A percentile compares a stretch with the other conserved stretches of the same genome.
Evolutionary conservation across 2,113 vertebrate genomes (phyloP).

Genomic region (Holacanthus passer): DNA sequence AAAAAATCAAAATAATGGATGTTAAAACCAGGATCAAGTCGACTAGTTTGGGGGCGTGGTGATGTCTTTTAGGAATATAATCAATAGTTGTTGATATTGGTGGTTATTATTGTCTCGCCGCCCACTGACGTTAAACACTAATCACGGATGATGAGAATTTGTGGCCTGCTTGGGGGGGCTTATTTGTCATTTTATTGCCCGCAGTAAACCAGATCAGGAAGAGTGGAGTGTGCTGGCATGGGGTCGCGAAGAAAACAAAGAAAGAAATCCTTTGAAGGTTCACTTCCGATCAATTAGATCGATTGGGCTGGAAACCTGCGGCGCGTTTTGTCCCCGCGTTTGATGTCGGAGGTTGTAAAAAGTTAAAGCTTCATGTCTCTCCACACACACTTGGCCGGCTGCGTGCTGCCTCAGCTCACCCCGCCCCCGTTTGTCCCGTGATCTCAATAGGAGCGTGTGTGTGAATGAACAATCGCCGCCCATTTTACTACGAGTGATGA

Average conservation of each 20-base stretch:
- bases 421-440: slow-evolving; percentile 70
- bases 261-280: slow-evolving; percentile 67
- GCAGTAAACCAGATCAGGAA: slow-evolving; percentile 69
- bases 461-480: slow-evolving; percentile 77
- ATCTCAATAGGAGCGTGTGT: slow-evolving; percentile 49
- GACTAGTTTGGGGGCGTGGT: neutral
- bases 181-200: slow-evolving; percentile 67
- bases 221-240: slow-evolving; percentile 67
- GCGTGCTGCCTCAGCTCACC: slow-evolving; percentile 45
- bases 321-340: slow-evolving; percentile 54
- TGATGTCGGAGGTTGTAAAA: slow-evolving; percentile 74
- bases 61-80: neutral
- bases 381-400: neutral
- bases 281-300: slow-evolving; percentile 73
- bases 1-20: neutral
- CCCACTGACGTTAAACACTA: neutral
- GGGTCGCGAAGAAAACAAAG: slow-evolving; percentile 49
- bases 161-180: neutral
- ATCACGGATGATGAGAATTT: neutral
- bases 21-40: neutral
- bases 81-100: slow-evolving; percentile 7
- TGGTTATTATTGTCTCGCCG: neutral
- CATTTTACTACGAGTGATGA: slow-evolving; percentile 74
- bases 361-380: slow-evolving; percentile 14
- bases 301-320: slow-evolving; percentile 72